Percentiles rank a stretch among this genome's conserved stretches.
Conservation (phyloP, 2,888 invertebrate species). For the Pseudolycoriella hygida region DNA sequence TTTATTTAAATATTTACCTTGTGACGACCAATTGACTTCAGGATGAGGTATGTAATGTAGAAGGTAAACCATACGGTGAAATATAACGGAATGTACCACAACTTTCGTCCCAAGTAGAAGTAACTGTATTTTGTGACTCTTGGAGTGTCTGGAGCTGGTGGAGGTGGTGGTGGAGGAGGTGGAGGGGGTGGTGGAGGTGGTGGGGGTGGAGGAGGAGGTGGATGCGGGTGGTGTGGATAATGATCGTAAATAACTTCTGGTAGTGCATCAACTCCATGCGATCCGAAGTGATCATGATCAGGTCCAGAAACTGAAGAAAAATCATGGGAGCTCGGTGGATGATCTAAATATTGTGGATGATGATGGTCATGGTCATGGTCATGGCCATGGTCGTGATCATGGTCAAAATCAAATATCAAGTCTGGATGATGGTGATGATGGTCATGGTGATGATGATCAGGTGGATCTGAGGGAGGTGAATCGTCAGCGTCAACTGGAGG, state of each 20-base stretch:
- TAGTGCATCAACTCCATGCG: slow-evolving; percentile 16
- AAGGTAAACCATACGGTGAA: slow-evolving; percentile 43
- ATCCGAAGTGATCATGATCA: slow-evolving; percentile 6
- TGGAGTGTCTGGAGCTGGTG: slow-evolving; percentile 19
- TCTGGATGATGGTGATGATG: slow-evolving; percentile 9
- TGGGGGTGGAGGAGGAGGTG: slow-evolving; percentile 18
- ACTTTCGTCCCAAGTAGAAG: slow-evolving; percentile 47
- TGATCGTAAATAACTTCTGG: slow-evolving; percentile 16
- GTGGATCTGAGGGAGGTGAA: slow-evolving; percentile 1
- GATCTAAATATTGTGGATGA: slow-evolving; percentile 4
- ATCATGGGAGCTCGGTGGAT: slow-evolving; percentile 1
- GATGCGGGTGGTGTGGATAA: slow-evolving; percentile 14
- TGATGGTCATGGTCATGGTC: slow-evolving; percentile 17
- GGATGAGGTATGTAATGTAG: slow-evolving; percentile 44
- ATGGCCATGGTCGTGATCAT: slow-evolving; percentile 19
- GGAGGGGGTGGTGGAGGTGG: slow-evolving; percentile 17
- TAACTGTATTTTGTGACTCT: slow-evolving; percentile 43
- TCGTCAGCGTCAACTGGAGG: slow-evolving; percentile 4
- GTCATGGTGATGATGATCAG: slow-evolving; percentile 6
- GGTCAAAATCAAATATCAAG: slow-evolving; percentile 12
- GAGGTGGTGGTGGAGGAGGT: slow-evolving; percentile 18
- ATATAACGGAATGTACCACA: slow-evolving; percentile 53
- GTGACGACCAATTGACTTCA: slow-evolving; percentile 49
- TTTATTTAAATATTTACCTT: slow-evolving; percentile 28
- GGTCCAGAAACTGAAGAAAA: slow-evolving; percentile 10